Evolutionary conservation across 2,888 invertebrate genomes (phyloP).

Genomic region (Digitonthophagus gazella): DNA sequence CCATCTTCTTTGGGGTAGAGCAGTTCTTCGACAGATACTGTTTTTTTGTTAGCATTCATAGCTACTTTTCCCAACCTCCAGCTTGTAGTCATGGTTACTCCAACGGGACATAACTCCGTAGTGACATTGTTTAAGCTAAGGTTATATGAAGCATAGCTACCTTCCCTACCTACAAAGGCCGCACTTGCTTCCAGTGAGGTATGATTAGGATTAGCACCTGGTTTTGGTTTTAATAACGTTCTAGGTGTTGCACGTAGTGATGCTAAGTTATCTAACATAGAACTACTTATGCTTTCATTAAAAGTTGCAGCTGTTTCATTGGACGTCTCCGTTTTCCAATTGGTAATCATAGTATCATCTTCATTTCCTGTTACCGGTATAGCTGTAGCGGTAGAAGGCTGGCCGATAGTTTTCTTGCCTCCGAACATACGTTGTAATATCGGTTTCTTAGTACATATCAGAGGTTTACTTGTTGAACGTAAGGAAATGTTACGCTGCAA

Average conservation of each 20-base stretch:
- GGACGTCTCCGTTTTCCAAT: background rate
- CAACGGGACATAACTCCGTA: background rate
- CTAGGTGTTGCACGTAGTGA: background rate
- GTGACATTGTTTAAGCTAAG: background rate
- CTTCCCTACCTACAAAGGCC: background rate
- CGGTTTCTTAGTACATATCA: slow-evolving; percentile 3
- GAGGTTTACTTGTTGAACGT: background rate
- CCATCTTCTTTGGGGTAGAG: background rate
- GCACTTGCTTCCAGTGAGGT: background rate
- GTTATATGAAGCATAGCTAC: background rate
- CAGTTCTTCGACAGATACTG: background rate
- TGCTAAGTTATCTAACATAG: background rate
- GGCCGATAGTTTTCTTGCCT: background rate
- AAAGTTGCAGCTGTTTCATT: background rate
- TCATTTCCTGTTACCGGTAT: background rate
- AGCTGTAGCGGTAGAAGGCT: too few species aligned
- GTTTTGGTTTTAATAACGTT: background rate
- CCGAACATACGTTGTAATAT: background rate
- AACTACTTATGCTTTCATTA: background rate
- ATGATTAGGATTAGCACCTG: background rate
- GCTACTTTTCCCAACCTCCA: slow-evolving; percentile 9
- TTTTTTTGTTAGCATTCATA: background rate
- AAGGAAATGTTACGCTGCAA: background rate
- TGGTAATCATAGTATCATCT: background rate
- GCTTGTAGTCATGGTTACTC: slow-evolving; percentile 2